A percentile compares a stretch with the other conserved stretches of the same genome.
Evolutionary conservation across 2,888 invertebrate genomes (phyloP).

Genomic region (Allophyes oxyacanthae): DNA sequence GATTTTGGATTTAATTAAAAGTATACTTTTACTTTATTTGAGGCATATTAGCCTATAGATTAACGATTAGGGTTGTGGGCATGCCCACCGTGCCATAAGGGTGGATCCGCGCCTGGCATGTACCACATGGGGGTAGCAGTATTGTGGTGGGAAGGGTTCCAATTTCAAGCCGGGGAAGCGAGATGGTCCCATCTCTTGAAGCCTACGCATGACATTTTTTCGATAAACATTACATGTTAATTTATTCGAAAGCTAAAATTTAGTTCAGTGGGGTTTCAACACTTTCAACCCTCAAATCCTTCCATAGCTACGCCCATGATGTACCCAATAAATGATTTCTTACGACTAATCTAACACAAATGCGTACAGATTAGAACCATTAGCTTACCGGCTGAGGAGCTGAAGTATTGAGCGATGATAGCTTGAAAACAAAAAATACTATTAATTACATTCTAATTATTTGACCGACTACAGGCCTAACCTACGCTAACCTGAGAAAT

Average conservation of each 20-base stretch:
- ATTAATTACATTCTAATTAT: slow-evolving; percentile 22
- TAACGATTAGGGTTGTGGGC: no score
- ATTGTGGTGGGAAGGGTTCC: not conserved
- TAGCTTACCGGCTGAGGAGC: slow-evolving; percentile 79
- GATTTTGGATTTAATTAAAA: no score
- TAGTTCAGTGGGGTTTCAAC: slow-evolving; percentile 1
- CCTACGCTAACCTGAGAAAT: not conserved
- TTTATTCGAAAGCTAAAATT: slow-evolving; percentile 10
- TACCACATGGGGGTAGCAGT: slow-evolving; percentile 37
- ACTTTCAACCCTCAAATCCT: not conserved
- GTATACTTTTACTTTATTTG: no score
- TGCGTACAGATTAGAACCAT: slow-evolving; percentile 28
- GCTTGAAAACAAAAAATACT: slow-evolving; percentile 76
- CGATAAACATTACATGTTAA: not conserved
- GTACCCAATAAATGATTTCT: slow-evolving; percentile 15
- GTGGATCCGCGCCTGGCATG: no score
- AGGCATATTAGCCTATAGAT: no score
- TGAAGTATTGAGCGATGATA: slow-evolving; percentile 86
- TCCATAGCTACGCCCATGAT: slow-evolving; percentile 36
- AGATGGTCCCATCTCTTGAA: not conserved
- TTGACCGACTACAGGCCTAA: not conserved
- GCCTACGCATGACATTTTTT: slow-evolving; percentile 1
- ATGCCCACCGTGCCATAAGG: no score
- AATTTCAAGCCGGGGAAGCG: slow-evolving; percentile 2
- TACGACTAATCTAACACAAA: slow-evolving; percentile 27